These are phyloP conservation scores for Dinothrombium tinctorium DNA, from an alignment of 1,140 invertebrate genomes.

Conservation along the genomic window DNA sequence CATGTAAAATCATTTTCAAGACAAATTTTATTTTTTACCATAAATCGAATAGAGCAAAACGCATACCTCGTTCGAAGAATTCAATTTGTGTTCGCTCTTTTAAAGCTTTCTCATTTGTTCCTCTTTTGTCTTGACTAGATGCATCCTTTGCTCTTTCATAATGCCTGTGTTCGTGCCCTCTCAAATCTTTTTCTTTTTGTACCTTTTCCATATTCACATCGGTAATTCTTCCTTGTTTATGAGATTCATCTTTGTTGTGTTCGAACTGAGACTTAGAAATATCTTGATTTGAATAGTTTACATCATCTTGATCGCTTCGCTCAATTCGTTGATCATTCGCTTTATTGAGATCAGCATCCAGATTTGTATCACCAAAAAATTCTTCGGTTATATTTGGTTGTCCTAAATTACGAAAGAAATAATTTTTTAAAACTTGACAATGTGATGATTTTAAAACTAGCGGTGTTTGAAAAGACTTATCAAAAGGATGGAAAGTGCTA, in stretches of 20 bases:
- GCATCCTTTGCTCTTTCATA: constrained; percentile 3
- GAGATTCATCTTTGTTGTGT: neutral
- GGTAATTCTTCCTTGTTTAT: neutral
- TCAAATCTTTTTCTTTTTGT: neutral
- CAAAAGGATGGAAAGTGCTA: no score
- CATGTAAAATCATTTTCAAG: no score
- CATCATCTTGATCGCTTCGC: no score
- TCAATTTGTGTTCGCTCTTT: constrained; percentile 11
- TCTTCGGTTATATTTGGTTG: constrained; percentile 3
- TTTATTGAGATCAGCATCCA: neutral
- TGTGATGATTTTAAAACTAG: no score
- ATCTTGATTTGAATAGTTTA: no score
- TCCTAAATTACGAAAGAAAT: no score
- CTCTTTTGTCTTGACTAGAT: constrained; percentile 4
- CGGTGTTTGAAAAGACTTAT: no score
- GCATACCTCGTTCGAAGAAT: constrained; percentile 10
- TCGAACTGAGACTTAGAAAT: neutral
- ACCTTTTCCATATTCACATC: neutral
- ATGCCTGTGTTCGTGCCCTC: neutral
- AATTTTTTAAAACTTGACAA: no score
- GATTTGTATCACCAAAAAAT: constrained; percentile 3
- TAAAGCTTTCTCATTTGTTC: constrained; percentile 9
- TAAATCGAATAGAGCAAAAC: no score
- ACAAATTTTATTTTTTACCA: no score
- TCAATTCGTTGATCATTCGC: neutral